Conservation (phyloP, 2,113 vertebrate genomes). For the Falco punctatus region DNA sequence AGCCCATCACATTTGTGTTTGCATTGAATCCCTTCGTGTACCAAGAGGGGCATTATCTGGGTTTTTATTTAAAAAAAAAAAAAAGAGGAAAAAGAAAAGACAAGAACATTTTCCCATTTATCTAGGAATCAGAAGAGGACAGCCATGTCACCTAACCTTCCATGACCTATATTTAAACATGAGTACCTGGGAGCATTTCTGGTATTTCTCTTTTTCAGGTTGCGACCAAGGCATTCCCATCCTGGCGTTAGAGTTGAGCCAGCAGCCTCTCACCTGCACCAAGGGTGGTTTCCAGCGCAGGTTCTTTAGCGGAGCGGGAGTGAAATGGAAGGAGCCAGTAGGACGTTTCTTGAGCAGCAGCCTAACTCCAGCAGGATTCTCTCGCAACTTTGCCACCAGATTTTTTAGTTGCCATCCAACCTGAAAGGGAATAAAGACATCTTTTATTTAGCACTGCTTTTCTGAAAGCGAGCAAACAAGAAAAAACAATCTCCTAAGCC, state of each 20-base stretch:
- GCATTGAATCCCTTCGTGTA: background rate
- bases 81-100: too few species aligned
- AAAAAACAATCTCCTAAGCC: background rate
- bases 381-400: constrained; percentile 88
- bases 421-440: constrained; percentile 66
- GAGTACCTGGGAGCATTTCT: background rate
- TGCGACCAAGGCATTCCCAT: background rate
- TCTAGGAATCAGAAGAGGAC: background rate
- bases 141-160: background rate
- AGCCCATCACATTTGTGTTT: background rate
- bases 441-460: background rate
- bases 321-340: constrained; percentile 79
- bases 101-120: background rate
- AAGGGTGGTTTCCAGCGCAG: constrained; percentile 92
- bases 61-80: background rate
- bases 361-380: constrained; percentile 83
- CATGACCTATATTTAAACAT: background rate
- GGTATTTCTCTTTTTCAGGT: background rate
- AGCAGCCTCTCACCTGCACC: constrained; percentile 83
- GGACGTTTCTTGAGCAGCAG: constrained; percentile 93
- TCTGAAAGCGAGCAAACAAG: background rate
- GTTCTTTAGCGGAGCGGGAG: constrained; percentile 90
- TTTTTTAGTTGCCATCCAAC: constrained; percentile 97
- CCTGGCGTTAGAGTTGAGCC: background rate
- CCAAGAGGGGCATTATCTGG: background rate